Evolutionary conservation across 2,888 invertebrate species (phyloP).

Genomic region (Orthosia cruda): DNA sequence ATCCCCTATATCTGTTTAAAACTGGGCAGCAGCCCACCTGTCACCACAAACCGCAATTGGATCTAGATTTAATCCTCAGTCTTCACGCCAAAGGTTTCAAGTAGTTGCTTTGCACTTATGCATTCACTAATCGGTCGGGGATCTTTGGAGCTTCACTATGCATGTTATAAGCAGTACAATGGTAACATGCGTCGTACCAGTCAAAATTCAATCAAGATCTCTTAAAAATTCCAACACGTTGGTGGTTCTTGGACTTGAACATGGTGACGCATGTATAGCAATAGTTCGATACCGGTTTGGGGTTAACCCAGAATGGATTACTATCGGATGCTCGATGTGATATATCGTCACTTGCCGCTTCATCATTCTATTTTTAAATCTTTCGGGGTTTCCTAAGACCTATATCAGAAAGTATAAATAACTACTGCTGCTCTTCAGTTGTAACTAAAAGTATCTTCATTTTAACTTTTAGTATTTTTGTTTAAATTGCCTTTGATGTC

Average conservation of each 20-base stretch:
- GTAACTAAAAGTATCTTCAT: no score
- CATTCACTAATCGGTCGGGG: conserved; percentile 34
- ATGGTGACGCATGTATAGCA: conserved; percentile 43
- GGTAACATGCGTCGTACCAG: conserved; percentile 5
- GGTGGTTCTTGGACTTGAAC: conserved; percentile 46
- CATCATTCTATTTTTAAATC: not conserved
- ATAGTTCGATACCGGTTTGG: conserved; percentile 29
- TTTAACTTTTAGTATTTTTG: no score
- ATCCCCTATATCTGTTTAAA: conserved; percentile 25
- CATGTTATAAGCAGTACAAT: conserved; percentile 28
- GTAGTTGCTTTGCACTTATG: conserved; percentile 32
- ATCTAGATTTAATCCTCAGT: conserved; percentile 49
- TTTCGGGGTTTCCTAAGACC: not conserved
- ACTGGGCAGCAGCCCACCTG: conserved; percentile 15
- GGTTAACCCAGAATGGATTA: conserved; percentile 34
- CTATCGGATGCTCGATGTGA: conserved; percentile 12
- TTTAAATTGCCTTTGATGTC: no score
- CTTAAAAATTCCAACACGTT: conserved; percentile 60
- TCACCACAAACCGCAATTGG: conserved; percentile 47
- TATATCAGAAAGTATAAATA: not conserved
- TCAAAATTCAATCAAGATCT: conserved; percentile 56
- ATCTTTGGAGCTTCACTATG: conserved; percentile 41
- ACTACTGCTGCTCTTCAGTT: not conserved
- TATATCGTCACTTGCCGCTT: not conserved
- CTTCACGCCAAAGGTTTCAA: conserved; percentile 61